These are phyloP conservation scores for Ochotona princeps DNA, from an alignment of 2,113 vertebrate species.

Conservation along the genomic window DNA sequence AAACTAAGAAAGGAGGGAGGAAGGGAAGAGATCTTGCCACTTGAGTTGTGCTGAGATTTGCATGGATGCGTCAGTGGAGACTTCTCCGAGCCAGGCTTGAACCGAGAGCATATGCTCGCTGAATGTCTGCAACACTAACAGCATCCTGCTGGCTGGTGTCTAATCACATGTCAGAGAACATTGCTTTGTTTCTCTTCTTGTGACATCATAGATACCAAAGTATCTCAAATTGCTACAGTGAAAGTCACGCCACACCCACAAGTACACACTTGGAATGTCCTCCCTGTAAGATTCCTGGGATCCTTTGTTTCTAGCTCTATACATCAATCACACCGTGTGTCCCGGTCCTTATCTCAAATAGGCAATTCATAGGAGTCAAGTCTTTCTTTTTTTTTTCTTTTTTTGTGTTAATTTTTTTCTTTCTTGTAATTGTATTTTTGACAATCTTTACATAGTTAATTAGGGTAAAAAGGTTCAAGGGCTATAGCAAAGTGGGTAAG, in stretches of 20 bases:
- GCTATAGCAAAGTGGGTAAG: too few species aligned
- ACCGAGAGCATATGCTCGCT: not conserved
- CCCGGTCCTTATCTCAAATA: slow-evolving; percentile 57
- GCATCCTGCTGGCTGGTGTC: not conserved
- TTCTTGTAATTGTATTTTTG: too few species aligned
- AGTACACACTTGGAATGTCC: slow-evolving; percentile 48
- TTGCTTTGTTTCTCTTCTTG: slow-evolving; percentile 7
- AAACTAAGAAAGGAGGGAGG: too few species aligned
- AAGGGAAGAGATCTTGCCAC: too few species aligned
- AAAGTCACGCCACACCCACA: slow-evolving; percentile 27
- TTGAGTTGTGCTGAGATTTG: not conserved
- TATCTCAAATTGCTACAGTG: not conserved
- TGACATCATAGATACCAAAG: slow-evolving; percentile 8
- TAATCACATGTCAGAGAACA: slow-evolving; percentile 21
- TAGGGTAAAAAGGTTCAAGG: too few species aligned
- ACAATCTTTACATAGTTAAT: too few species aligned
- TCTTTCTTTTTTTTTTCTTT: too few species aligned
- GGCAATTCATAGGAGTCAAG: slow-evolving; percentile 45
- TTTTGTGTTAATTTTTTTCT: too few species aligned
- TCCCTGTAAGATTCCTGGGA: slow-evolving; percentile 49
- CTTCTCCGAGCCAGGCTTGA: not conserved
- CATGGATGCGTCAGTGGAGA: slow-evolving; percentile 26
- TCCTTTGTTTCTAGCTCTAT: slow-evolving; percentile 45
- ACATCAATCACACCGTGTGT: slow-evolving; percentile 16
- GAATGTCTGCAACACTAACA: not conserved